Base-by-base conservation (phyloP, 1,140 invertebrate genomes). In the Microplitis mediator region DNA sequence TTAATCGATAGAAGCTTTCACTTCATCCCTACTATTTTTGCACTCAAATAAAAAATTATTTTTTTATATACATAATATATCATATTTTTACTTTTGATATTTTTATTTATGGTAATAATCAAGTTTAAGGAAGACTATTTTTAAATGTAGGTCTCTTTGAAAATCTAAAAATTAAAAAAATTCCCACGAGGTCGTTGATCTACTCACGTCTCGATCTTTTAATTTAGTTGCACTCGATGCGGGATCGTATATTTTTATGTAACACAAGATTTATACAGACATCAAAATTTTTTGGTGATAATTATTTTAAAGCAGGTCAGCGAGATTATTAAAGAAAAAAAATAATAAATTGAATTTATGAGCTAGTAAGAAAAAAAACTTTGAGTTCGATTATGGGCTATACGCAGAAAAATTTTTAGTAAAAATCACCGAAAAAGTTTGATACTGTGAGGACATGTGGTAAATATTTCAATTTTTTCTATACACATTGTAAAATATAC, bases 1-100 rank as follows among this genome's bases (percentile, higher is more conserved):
- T 75, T 85, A 86, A 86, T 86, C 85, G 82, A 86, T 86, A 85
- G 72, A 76, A 77, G 75, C 74, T 79, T 74, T 70, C 71, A 73
- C 61, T 32, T 50, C 62, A 69, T 67, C 75, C 66, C 72, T 77
- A 77, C 69, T 35, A 31, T 61, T 16, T 13, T 34, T 32, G 67
- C 69, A 64, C 71, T 74, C 74, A 69, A 74, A 54, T 32, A 71
- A 66, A 16, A 60, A 67, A 6, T 32, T 35, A 4, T 64, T 56
- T 4, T 36, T 45, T 34, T 50, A 56, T 50, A 34, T 51, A 5
- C 13, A 23, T 35, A 35, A 68, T 9, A 54, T 23, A 14, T 34
- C 1, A 5, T 23, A 54, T 39, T 23, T 68, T 66, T n/a, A 6
- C 51, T 66, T 52, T 16, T 51, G 2, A 23, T 23, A 23, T 23